Conservation (phyloP, 2,113 vertebrate species). For the Perccottus glenii region DNA sequence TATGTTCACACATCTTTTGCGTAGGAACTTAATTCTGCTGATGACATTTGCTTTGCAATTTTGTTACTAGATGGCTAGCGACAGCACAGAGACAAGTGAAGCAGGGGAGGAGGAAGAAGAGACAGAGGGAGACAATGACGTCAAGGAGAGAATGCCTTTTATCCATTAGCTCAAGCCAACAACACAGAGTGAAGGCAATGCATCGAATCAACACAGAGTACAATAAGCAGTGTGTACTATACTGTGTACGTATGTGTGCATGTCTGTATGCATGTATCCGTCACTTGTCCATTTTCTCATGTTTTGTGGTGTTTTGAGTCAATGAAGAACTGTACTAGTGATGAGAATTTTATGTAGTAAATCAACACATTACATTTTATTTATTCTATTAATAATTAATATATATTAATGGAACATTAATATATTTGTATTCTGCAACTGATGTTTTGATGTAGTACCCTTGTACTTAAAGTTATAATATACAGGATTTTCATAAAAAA, state of each 20-base stretch:
- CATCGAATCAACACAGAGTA: slow-evolving; percentile 55
- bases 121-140: slow-evolving; percentile 93
- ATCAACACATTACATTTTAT: slow-evolving; percentile 60
- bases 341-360: slow-evolving; percentile 53
- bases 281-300: slow-evolving; percentile 40
- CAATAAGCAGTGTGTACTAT: slow-evolving; percentile 75
- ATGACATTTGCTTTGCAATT: slow-evolving; percentile 22
- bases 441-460: too few species aligned
- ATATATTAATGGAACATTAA: not conserved
- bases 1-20: not conserved
- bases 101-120: slow-evolving; percentile 98
- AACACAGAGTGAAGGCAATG: slow-evolving; percentile 28
- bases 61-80: slow-evolving; percentile 91
- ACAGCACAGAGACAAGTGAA: slow-evolving; percentile 98
- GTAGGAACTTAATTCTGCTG: not conserved
- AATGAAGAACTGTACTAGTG: slow-evolving; percentile 6
- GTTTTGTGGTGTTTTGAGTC: slow-evolving; percentile 82
- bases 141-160: slow-evolving; percentile 97
- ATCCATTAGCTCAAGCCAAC: slow-evolving; percentile 85
- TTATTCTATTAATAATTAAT: not conserved
- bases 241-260: slow-evolving; percentile 84
- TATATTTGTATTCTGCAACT: slow-evolving; percentile 6
- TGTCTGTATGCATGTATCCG: slow-evolving; percentile 62
- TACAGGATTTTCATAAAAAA: too few species aligned
- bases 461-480: too few species aligned